These are phyloP conservation scores for Pseudomyrmex flavicornis DNA, from an alignment of 1,140 invertebrate genomes.

Conservation along the genomic window DNA sequence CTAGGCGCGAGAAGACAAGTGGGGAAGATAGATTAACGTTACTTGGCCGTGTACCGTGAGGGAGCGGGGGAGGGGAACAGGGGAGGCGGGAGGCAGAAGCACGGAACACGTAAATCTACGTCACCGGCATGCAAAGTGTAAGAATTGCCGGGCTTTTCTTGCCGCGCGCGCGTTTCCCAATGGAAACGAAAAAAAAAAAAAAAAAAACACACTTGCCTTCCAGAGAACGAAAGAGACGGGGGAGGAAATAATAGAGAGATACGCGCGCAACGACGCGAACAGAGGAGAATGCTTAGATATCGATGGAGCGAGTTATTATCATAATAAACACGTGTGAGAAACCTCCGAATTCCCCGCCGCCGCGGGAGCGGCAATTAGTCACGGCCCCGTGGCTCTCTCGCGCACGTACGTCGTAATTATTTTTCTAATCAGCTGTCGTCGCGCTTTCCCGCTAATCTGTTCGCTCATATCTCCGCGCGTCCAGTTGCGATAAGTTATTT, in stretches of 20 bases:
- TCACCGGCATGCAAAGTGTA: conserved; percentile 40
- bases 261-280: conserved; percentile 20
- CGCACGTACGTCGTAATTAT: conserved; percentile 62
- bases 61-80: too few species aligned
- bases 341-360: conserved; percentile 41
- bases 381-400: conserved; percentile 59
- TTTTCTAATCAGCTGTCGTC: conserved; percentile 75
- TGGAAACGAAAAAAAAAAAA: not conserved
- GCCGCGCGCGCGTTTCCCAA: not conserved
- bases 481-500: conserved; percentile 27
- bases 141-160: conserved; percentile 31
- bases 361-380: conserved; percentile 69
- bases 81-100: not conserved
- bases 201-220: not conserved
- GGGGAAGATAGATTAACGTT: conserved; percentile 32
- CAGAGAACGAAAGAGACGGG: not conserved
- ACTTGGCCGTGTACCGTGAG: not conserved
- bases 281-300: conserved; percentile 31
- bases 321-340: conserved; percentile 57
- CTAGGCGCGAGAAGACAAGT: not conserved
- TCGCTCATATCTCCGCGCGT: conserved; percentile 36
- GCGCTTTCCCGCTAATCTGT: conserved; percentile 71
- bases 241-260: not conserved
- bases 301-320: conserved; percentile 56
- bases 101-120: conserved; percentile 42